A percentile compares a stretch with the other conserved stretches of the same genome.
Evolutionary conservation across 2,113 vertebrate genomes (phyloP).

Genomic region (Eonycteris spelaea): DNA sequence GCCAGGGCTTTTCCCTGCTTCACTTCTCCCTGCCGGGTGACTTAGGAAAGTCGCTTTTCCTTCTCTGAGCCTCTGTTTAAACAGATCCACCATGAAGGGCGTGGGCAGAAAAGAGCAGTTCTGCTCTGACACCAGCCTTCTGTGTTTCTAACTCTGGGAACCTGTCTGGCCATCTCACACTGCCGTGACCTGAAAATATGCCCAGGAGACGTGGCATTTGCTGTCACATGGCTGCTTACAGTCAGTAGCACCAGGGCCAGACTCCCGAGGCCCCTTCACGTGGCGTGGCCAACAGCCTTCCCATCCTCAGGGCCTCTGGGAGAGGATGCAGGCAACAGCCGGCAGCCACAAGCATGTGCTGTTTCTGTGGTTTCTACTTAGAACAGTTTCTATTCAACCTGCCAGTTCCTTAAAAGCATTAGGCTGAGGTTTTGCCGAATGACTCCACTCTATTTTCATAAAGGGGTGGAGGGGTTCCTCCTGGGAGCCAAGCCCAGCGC

Average conservation of each 20-base stretch:
- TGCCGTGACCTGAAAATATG: background rate
- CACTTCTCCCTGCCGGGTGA: background rate
- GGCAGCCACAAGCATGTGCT: slow-evolving; percentile 40
- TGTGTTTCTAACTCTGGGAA: background rate
- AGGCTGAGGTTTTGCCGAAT: slow-evolving; percentile 59
- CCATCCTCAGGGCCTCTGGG: background rate
- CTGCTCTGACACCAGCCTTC: background rate
- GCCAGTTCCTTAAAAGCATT: slow-evolving; percentile 75
- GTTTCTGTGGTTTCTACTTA: slow-evolving; percentile 59
- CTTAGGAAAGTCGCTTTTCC: background rate
- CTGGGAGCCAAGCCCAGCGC: slow-evolving; percentile 35
- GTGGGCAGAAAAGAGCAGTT: background rate
- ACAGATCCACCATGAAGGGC: background rate
- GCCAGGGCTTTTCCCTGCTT: background rate
- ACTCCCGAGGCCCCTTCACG: slow-evolving; percentile 15
- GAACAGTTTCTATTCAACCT: slow-evolving; percentile 65
- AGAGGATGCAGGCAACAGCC: background rate
- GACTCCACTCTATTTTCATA: slow-evolving; percentile 67
- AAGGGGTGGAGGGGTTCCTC: slow-evolving; percentile 63
- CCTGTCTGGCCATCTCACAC: background rate
- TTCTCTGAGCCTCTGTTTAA: background rate
- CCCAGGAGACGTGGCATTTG: background rate
- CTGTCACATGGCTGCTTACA: background rate
- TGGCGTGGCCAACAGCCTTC: background rate
- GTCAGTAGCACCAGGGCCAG: background rate